Percentiles rank a stretch among this genome's conserved stretches.
phyloP scores from a whole-genome alignment of 2,113 vertebrate species.

The Argyrosomus japonicus region DNA sequence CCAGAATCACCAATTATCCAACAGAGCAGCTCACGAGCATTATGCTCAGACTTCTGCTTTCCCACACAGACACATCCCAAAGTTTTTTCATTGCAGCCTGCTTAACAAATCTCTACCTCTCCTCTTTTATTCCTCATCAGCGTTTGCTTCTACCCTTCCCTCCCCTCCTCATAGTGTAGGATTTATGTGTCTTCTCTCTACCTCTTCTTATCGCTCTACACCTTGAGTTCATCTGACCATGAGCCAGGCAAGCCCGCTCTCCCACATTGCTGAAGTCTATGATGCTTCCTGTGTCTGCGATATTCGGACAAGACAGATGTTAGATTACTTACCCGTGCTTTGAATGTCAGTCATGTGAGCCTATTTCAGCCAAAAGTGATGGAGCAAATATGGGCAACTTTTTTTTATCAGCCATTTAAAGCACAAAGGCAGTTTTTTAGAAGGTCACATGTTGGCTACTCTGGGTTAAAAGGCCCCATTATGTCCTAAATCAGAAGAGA shows the following conservation, averaged over 20 bases:
- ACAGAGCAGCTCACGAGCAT: conserved; percentile 12
- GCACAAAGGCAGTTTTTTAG: background rate
- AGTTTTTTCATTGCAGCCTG: background rate
- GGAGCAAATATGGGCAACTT: background rate
- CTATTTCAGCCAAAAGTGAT: conserved; percentile 6
- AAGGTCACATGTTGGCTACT: conserved; percentile 13
- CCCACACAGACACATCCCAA: conserved; percentile 27
- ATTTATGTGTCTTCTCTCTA: conserved; percentile 51
- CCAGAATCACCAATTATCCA: conserved; percentile 73
- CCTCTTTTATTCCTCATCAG: conserved; percentile 23
- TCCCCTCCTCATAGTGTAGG: conserved; percentile 32
- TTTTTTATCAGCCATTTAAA: background rate
- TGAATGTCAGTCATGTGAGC: conserved; percentile 41
- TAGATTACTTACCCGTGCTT: conserved; percentile 8
- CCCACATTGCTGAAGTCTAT: conserved; percentile 43
- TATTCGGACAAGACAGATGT: conserved; percentile 22
- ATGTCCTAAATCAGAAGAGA: conserved; percentile 13
- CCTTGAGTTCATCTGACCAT: conserved; percentile 55
- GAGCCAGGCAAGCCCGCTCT: conserved; percentile 39
- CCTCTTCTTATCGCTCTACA: conserved; percentile 62
- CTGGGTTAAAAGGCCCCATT: conserved; percentile 14
- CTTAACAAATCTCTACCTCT: conserved; percentile 3
- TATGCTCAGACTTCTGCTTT: conserved; percentile 36
- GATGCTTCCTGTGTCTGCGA: conserved; percentile 69
- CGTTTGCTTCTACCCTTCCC: conserved; percentile 8